Percentiles rank a stretch among this genome's conserved stretches.
phyloP scores from a whole-genome alignment of 2,888 invertebrate species.

The Morpho helenor region DNA sequence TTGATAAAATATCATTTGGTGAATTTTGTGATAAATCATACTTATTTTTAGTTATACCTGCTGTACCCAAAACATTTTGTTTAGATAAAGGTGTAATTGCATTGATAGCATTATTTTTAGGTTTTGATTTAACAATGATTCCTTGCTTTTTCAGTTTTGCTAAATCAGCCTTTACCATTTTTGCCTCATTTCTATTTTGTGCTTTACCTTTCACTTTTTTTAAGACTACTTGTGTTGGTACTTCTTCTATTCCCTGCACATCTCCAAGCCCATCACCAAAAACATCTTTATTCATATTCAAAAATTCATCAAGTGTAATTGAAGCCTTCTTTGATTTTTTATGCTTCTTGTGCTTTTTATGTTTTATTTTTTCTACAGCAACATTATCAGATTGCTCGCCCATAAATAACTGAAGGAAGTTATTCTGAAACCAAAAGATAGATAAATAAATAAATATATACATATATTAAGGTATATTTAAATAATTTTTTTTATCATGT shows the following conservation, averaged over 20 bases:
- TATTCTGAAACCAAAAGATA: slow-evolving; percentile 47
- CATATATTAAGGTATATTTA: too few species aligned
- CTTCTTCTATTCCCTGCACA: slow-evolving; percentile 68
- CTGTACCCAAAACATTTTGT: slow-evolving; percentile 8
- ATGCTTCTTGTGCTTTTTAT: slow-evolving; percentile 68
- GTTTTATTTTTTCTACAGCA: slow-evolving; percentile 38
- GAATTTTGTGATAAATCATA: slow-evolving; percentile 21
- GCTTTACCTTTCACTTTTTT: slow-evolving; percentile 57
- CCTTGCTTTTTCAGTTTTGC: slow-evolving; percentile 65
- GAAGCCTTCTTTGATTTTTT: slow-evolving; percentile 68
- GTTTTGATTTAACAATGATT: slow-evolving; percentile 59
- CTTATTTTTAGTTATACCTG: slow-evolving; percentile 17
- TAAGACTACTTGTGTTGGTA: slow-evolving; percentile 59
- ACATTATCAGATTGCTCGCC: slow-evolving; percentile 43
- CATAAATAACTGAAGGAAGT: slow-evolving; percentile 60
- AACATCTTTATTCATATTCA: slow-evolving; percentile 72
- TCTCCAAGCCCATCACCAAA: slow-evolving; percentile 65
- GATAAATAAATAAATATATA: neutral
- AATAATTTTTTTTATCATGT: too few species aligned
- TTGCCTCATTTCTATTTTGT: slow-evolving; percentile 31
- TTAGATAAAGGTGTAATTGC: slow-evolving; percentile 1
- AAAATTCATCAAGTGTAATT: slow-evolving; percentile 69
- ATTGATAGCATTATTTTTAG: slow-evolving; percentile 22
- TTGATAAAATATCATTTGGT: slow-evolving; percentile 56
- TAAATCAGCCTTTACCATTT: slow-evolving; percentile 45